Evolutionary conservation across 2,888 invertebrate species (phyloP), one percentile per base, ranked within the genome.

Genomic region (Shargacucullia verbasci): DNA sequence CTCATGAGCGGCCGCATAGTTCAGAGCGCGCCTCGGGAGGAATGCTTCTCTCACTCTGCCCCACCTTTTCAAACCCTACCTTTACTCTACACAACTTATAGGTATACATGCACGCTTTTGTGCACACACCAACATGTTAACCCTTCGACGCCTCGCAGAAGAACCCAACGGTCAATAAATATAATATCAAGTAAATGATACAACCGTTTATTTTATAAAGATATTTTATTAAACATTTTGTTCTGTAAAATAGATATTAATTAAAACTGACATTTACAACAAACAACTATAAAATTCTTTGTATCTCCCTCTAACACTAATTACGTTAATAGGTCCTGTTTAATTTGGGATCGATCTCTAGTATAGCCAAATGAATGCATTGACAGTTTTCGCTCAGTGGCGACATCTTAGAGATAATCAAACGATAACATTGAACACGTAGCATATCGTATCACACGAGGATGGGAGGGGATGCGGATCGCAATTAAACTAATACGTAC

Each of bases 231-330:
- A 92, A 94, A 94, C 93, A 92, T 90, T 89, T 90, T 74, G 83
- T 88, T 91, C 88, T 93, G 91, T 93, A 92, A 92, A 93, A 93
- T 91, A 92, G 90, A 89, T 20, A 20, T 92, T 91, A 92, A 67
- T 92, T 92, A 91, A 91, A 92, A 91, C 92, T 87, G 92, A 93
- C 92, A 91, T 91, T 92, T 92, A 94, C 92, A 93, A 92, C 93
- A 91, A 93, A 92, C 92, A 91, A 90, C 92, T 93, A 93, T 92
- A 94, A 92, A 93, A 92, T 92, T 90, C 90, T 90, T 91, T 89
- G 88, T 88, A 86, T 87, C 84, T 85, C 82, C 79, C 79, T 86
- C 88, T 92, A 92, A 89, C 80, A 84, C 88, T 92, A 89, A 85
- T 88, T 86, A 88, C 83, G 81, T 87, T 87, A 86, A 87, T 89